These are phyloP conservation scores for Martes martes DNA, from an alignment of 2,113 vertebrate genomes.

Conservation along the genomic window DNA sequence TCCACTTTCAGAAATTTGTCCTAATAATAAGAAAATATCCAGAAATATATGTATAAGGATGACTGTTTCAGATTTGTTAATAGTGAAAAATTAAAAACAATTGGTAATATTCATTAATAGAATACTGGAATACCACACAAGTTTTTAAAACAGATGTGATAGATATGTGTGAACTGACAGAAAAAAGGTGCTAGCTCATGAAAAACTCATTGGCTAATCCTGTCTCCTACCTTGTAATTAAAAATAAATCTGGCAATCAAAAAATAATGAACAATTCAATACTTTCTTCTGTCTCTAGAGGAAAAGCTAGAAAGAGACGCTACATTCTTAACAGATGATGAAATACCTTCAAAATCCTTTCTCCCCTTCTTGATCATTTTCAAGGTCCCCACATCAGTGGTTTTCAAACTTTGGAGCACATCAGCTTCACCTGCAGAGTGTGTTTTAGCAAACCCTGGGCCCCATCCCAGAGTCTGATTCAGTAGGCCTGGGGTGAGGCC, in stretches of 20 bases:
- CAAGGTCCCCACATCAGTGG: neutral
- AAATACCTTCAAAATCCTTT: neutral
- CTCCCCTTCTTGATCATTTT: neutral
- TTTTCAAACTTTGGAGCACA: neutral
- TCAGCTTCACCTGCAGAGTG: neutral
- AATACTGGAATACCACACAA: neutral
- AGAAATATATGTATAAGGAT: neutral
- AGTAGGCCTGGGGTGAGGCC: fast-evolving
- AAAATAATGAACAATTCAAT: neutral
- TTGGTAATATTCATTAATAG: neutral
- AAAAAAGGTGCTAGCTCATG: neutral
- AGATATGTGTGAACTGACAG: neutral
- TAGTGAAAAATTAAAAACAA: neutral
- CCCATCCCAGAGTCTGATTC: neutral
- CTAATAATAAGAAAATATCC: neutral
- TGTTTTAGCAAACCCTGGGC: neutral
- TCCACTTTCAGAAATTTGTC: neutral
- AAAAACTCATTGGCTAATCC: neutral
- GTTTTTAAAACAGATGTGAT: neutral
- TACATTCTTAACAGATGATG: neutral
- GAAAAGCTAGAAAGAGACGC: neutral
- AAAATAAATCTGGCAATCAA: neutral
- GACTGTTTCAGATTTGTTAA: neutral
- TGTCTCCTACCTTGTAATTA: neutral
- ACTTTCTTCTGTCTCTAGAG: neutral